Conservation (phyloP, 2,113 vertebrate species). For the Lepus americanus region DNA sequence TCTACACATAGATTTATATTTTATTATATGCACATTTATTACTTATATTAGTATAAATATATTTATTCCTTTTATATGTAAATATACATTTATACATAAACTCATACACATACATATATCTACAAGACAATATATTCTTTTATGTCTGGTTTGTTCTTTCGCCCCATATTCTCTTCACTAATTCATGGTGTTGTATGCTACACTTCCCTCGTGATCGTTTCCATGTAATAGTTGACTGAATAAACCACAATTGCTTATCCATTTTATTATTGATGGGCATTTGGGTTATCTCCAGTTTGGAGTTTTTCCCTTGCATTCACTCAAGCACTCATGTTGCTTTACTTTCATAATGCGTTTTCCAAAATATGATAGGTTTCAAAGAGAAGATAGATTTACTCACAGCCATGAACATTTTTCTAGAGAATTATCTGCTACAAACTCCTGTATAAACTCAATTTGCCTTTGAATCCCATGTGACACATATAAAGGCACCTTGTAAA, state of each 20-base stretch:
- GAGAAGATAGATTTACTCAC: neutral
- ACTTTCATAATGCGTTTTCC: neutral
- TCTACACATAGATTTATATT: too few relatives aligned
- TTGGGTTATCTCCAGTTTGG: neutral
- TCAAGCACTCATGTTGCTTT: neutral
- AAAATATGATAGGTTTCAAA: conserved; percentile 31
- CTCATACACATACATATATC: too few relatives aligned
- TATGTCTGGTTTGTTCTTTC: neutral
- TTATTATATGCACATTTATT: too few relatives aligned
- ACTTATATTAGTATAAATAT: too few relatives aligned
- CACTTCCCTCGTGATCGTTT: neutral
- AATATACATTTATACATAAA: too few relatives aligned
- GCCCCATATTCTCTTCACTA: neutral
- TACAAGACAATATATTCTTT: neutral
- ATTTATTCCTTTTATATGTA: too few relatives aligned
- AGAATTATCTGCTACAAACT: neutral
- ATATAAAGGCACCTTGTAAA: neutral
- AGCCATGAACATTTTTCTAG: neutral
- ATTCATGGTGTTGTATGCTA: neutral
- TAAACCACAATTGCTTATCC: neutral
- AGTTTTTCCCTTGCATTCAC: neutral
- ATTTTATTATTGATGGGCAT: neutral
- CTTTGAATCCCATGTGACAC: neutral
- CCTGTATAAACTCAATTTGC: neutral
- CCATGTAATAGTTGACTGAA: neutral